Percentiles rank a stretch among this genome's conserved stretches.
These are phyloP conservation scores for Eumaeus atala DNA, from an alignment of 1,140 invertebrate genomes.

Conservation along the genomic window DNA sequence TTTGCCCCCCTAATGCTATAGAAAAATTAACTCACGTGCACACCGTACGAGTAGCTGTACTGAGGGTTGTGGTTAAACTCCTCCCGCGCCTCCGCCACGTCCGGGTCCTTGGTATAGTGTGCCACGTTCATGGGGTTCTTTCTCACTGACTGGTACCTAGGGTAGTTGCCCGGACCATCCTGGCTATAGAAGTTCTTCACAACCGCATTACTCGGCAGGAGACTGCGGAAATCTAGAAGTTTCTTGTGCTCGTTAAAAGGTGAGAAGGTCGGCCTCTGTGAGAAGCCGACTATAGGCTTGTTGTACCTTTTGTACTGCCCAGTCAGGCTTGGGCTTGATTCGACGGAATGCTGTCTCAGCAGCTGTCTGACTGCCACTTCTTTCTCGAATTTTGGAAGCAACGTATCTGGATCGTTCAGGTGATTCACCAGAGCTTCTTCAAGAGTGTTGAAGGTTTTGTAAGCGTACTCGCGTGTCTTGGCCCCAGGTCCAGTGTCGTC, in stretches of 20 bases:
- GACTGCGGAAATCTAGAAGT: background rate
- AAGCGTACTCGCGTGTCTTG: conserved; percentile 45
- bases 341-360: background rate
- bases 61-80: conserved; percentile 37
- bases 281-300: background rate
- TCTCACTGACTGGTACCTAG: conserved; percentile 27
- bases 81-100: conserved; percentile 14
- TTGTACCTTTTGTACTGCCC: background rate
- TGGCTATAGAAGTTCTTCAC: conserved; percentile 9
- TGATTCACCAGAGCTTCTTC: conserved; percentile 54
- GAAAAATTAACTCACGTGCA: conserved; percentile 43
- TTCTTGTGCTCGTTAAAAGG: too few species aligned
- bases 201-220: background rate
- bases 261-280: background rate
- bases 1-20: too few species aligned
- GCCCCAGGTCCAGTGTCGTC: conserved; percentile 67
- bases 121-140: conserved; percentile 30
- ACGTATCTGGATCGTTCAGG: conserved; percentile 54
- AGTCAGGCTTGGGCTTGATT: background rate
- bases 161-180: conserved; percentile 15
- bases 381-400: conserved; percentile 45
- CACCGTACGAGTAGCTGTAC: conserved; percentile 49
- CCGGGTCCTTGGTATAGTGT: conserved; percentile 28
- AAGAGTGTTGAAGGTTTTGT: conserved; percentile 50
- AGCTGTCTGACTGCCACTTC: conserved; percentile 27